These are phyloP conservation scores for Battus philenor DNA, from an alignment of 1,140 invertebrate genomes.

Conservation along the genomic window DNA sequence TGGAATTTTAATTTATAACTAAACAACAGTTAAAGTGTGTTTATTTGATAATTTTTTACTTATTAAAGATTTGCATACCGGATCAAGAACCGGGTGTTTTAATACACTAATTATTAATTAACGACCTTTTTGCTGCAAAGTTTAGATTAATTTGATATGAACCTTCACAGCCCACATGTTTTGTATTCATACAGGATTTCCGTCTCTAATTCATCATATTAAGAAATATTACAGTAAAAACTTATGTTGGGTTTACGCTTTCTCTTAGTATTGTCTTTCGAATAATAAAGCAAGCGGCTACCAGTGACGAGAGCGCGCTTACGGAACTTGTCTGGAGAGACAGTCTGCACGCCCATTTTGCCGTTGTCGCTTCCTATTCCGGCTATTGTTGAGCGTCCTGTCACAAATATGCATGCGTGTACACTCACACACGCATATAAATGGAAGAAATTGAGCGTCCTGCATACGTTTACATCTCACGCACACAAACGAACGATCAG, in stretches of 20 bases:
- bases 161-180: slow-evolving; percentile 8
- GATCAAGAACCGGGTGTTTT: too few relatives aligned
- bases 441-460: slow-evolving; percentile 34
- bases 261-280: slow-evolving; percentile 2
- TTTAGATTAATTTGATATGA: slow-evolving; percentile 5
- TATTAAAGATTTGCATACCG: too few relatives aligned
- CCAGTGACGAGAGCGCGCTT: slow-evolving; percentile 44
- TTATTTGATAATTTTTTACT: too few relatives aligned
- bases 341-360: slow-evolving; percentile 59
- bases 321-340: slow-evolving; percentile 60
- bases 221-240: too few relatives aligned
- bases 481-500: slow-evolving; percentile 19
- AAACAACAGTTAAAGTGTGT: too few relatives aligned
- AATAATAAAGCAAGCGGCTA: background rate
- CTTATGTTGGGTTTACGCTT: background rate
- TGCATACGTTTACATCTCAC: slow-evolving; percentile 19
- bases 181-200: slow-evolving; percentile 4
- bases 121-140: too few relatives aligned
- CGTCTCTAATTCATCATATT: background rate
- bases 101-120: too few relatives aligned
- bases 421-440: slow-evolving; percentile 47
- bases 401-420: slow-evolving; percentile 53
- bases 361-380: slow-evolving; percentile 68
- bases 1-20: too few relatives aligned
- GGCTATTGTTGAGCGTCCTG: slow-evolving; percentile 71